Evolutionary conservation across 2,113 vertebrate genomes (phyloP).

Genomic region (Protomyctophum bolini): DNA sequence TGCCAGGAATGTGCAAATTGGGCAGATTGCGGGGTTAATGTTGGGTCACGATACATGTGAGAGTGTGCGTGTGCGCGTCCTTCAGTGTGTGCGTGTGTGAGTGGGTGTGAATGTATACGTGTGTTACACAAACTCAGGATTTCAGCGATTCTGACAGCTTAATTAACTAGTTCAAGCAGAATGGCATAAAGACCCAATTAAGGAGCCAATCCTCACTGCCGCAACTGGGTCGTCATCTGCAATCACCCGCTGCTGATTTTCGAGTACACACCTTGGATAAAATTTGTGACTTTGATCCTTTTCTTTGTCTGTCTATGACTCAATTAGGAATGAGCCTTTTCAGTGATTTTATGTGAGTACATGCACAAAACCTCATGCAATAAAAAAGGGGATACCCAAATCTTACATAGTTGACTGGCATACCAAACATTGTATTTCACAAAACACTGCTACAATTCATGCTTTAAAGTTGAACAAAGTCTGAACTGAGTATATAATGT

Average conservation of each 20-base stretch:
- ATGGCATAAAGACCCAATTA: conserved; percentile 71
- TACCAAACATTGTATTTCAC: no score
- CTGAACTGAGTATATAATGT: no score
- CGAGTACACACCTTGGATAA: conserved; percentile 35
- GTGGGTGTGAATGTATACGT: background rate
- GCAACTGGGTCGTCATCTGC: conserved; percentile 60
- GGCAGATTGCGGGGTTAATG: conserved; percentile 64
- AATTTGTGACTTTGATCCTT: background rate
- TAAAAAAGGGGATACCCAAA: no score
- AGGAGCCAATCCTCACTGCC: conserved; percentile 52
- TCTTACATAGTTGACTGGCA: no score
- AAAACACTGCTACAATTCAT: no score
- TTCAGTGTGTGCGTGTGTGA: background rate
- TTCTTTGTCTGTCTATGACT: conserved; percentile 1
- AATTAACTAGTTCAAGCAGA: conserved; percentile 68
- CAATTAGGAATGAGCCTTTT: background rate
- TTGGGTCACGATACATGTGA: conserved; percentile 41
- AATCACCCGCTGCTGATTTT: conserved; percentile 35
- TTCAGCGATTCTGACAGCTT: conserved; percentile 67
- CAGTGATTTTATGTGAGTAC: background rate
- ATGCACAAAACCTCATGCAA: background rate
- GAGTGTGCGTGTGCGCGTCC: background rate
- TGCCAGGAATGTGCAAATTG: conserved; percentile 42
- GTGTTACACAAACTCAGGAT: conserved; percentile 48
- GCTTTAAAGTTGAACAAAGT: no score